Evolutionary conservation across 2,888 invertebrate species (phyloP).

Genomic region (Bimastos eiseni): DNA sequence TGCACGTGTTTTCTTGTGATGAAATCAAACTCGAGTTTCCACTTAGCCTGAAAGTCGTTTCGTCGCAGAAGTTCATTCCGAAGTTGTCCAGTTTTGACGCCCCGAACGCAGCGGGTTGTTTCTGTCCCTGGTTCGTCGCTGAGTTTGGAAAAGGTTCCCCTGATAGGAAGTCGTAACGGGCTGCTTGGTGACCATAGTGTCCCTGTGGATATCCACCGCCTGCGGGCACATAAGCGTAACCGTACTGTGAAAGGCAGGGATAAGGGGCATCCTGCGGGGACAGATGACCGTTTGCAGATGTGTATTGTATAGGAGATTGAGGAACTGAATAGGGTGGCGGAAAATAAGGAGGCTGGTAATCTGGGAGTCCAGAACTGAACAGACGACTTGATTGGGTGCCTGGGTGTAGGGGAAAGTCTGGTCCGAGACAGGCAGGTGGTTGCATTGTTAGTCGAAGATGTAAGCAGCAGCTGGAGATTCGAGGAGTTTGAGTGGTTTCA

Average conservation of each 20-base stretch:
- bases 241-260: neutral
- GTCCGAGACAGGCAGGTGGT: neutral
- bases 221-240: neutral
- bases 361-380: neutral
- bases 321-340: constrained; percentile 2
- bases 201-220: neutral
- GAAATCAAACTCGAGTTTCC: neutral
- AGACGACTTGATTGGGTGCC: neutral
- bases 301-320: neutral
- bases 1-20: neutral
- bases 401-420: neutral
- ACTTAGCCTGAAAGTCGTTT: neutral
- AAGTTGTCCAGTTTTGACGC: neutral
- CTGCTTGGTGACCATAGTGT: neutral
- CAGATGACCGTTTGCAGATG: neutral
- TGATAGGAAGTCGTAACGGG: neutral
- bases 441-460: neutral
- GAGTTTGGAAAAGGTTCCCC: neutral
- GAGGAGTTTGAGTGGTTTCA: neutral
- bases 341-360: constrained; percentile 18
- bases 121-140: neutral
- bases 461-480: neutral
- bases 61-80: neutral
- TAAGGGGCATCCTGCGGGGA: neutral
- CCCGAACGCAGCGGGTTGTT: neutral